Base-by-base conservation (phyloP, 2,888 invertebrate genomes). In the Micoletzkya japonica region DNA sequence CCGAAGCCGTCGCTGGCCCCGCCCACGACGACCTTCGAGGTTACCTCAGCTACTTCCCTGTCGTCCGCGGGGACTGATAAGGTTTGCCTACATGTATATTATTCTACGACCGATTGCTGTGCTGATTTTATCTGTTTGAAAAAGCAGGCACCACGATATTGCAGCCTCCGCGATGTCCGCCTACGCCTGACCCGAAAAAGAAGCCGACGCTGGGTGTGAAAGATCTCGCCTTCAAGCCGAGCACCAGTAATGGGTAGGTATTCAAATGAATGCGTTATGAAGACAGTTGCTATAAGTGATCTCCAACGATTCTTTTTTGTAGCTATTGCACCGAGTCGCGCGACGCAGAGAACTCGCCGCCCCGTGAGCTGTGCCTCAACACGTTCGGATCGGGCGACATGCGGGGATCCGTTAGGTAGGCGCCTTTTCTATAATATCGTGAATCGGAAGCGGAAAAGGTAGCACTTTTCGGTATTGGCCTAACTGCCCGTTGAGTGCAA, bases 341-440 rank as follows among this genome's bases (percentile, higher is more conserved):
- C 26, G 14, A 49, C 7, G 34, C 30, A 36, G 52, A 64, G 24
- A 34, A 34, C 3, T 64, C 64, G 28, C 64, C 52, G 24, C 64
- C 64, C 39, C 30, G 57, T 28, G 57, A 67, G 39, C 34, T 67
- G 28, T 49, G 50, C 44, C 67, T 67, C 57, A 67, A 67, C 24
- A 67, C 67, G 39, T 67, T 67, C 44, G 67, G 67, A 4, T 10
- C 30, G 4, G 20, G 37, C 14, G 67, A 67, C 39, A 24, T 36
- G 24, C 28, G 67, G 24, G 67, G 67, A 57, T 67, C 67, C 14
- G 39, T 39, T n/a, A 67, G 67, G 67, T 67, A 14, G 1, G 6
- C 0, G 3, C 24, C n/a, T 4, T 58, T 28, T 58, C 28, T 58
- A n/a, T n/a, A n/a, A n/a, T n/a, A n/a, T n/a, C n/a, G n/a, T n/a